Evolutionary conservation across 2,888 invertebrate species (phyloP), one percentile per base, ranked within the genome.

Genomic region (Malthinus flaveolus): DNA sequence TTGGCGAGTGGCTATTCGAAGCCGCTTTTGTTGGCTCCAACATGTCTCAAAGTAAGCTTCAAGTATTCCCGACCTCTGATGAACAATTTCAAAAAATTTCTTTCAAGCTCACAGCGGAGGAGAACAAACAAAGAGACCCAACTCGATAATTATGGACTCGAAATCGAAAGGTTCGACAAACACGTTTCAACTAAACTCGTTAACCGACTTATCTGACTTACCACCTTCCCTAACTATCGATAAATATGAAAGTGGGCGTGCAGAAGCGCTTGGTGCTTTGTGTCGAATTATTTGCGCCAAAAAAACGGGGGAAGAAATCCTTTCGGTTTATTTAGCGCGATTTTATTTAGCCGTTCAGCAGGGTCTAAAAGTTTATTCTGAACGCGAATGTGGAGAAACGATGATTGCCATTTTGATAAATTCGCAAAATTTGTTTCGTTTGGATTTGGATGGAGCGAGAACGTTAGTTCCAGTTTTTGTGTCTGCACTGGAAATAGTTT

Each of bases 1-100:
- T 97, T 78, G 97, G 97, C 1, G 92, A 94, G 73, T 97, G 97
- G 97, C 81, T 97, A 63, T 96, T 97, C 76, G 97, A 97, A 78
- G 96, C 96, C 4, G 92, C 96, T 1, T 89, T 96, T 67, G 91
- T 95, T 68, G 95, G 95, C 2, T 91, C 91, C 44, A 88, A 88
- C 50, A 61, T 76, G 32, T 69, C 71, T 3, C 70, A 84, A 69
- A 83, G 85, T 84, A 76, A 75, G 74, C 70, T 12, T n/a, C 15
- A 10, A 32, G 7, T 13, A 15, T 33, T 32, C 11, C 33, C n/a
- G 32, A n/a, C n/a, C 12, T 33, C 7, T 8, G 33, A 8, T 34
- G n/a, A 56, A 50, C n/a, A 15, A 31, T 3, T 10, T 39, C 8
- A 33, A 32, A 44, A 10, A 8, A 7, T 37, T 32, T 51, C 32